These are phyloP conservation scores for Hylaea fasciaria DNA, from an alignment of 2,888 invertebrate genomes.

Conservation along the genomic window DNA sequence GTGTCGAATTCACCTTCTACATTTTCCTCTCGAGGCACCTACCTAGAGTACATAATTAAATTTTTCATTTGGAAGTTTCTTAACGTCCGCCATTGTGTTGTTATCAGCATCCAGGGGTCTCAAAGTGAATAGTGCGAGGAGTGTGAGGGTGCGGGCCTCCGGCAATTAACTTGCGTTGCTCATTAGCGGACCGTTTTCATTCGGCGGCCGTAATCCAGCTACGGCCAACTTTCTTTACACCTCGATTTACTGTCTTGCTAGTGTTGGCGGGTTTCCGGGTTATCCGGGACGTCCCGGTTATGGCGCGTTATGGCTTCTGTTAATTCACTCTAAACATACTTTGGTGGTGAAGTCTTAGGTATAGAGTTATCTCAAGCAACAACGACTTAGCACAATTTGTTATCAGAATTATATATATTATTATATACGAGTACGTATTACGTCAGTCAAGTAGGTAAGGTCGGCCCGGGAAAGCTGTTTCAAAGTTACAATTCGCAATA, in stretches of 20 bases:
- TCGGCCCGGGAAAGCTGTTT: too few species aligned
- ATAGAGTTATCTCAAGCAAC: too few species aligned
- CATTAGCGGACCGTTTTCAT: conserved; percentile 80
- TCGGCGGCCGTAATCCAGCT: conserved; percentile 70
- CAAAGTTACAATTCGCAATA: too few species aligned
- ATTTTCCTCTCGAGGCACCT: conserved; percentile 25
- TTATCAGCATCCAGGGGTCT: conserved; percentile 62
- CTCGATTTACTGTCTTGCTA: conserved; percentile 62
- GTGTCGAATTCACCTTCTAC: conserved; percentile 17
- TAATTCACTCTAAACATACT: too few species aligned
- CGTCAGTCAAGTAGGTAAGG: too few species aligned
- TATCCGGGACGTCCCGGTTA: conserved; percentile 13
- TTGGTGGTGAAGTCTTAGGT: too few species aligned
- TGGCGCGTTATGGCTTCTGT: not conserved
- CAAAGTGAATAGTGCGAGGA: conserved; percentile 55
- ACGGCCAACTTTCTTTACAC: conserved; percentile 66
- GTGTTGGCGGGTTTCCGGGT: conserved; percentile 44
- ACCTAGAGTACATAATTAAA: conserved; percentile 39
- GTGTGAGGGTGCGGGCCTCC: conserved; percentile 52
- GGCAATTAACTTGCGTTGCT: conserved; percentile 76
- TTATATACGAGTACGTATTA: too few species aligned
- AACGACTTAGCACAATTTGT: too few species aligned
- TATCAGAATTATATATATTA: too few species aligned
- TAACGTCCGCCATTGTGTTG: conserved; percentile 59
- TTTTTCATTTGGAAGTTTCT: conserved; percentile 52